Percentiles rank a stretch among this genome's conserved stretches.
phyloP scores from a whole-genome alignment of 2,113 vertebrate species.

The Xiphorhynchus elegans region DNA sequence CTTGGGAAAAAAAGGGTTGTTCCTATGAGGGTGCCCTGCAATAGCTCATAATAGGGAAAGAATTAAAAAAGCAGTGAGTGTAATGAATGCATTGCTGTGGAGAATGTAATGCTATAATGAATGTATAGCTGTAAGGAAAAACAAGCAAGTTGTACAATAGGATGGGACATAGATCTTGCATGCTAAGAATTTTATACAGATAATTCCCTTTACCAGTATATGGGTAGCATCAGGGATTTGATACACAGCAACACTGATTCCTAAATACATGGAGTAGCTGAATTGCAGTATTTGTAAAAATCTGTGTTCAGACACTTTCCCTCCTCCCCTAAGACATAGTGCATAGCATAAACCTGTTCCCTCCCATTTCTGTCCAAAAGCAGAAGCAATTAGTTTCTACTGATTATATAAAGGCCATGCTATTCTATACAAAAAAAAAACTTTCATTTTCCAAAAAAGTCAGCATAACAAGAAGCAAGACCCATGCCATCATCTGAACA shows the following conservation, averaged over 20 bases:
- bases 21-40: neutral
- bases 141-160: neutral
- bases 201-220: neutral
- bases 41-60: neutral
- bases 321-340: neutral
- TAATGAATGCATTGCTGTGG: neutral
- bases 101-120: neutral
- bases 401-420: neutral
- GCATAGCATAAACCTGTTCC: neutral
- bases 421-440: neutral
- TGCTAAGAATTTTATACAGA: neutral
- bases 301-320: neutral
- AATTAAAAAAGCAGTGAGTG: neutral
- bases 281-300: neutral
- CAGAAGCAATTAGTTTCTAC: neutral
- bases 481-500: neutral
- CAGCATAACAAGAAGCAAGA: neutral
- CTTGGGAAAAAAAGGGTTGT: neutral
- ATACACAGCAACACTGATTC: neutral
- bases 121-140: neutral
- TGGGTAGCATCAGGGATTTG: neutral
- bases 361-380: neutral
- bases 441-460: neutral
- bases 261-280: neutral
- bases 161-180: neutral